Conservation (phyloP, 2,113 vertebrate genomes). For the Beaufortia kweichowensis region DNA sequence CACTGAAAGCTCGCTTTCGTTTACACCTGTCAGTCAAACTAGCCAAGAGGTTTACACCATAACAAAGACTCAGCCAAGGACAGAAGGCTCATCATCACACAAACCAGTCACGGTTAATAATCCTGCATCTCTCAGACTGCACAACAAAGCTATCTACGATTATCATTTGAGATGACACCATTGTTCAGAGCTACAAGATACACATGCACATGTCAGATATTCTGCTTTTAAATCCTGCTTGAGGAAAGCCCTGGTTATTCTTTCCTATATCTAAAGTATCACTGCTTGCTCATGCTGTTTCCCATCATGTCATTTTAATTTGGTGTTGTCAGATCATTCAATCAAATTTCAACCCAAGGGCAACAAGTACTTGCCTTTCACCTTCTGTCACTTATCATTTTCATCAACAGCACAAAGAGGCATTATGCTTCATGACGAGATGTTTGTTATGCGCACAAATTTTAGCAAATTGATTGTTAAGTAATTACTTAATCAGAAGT, state of each 20-base stretch:
- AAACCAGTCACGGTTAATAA: neutral
- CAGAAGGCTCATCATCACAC: neutral
- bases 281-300: neutral
- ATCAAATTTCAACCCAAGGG: neutral
- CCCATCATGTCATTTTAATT: neutral
- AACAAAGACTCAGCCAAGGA: neutral
- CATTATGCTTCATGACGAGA: neutral
- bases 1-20: neutral
- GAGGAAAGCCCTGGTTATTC: neutral
- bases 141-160: neutral
- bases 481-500: neutral
- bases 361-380: neutral
- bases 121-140: neutral
- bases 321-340: conserved; percentile 4
- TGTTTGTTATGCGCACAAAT: too few relatives aligned
- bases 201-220: neutral
- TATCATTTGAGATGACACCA: neutral
- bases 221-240: neutral
- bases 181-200: neutral
- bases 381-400: neutral
- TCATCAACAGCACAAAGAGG: neutral
- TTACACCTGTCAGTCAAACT: conserved; percentile 7
- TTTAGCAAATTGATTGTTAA: neutral
- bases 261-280: neutral
- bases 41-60: neutral